Base-by-base conservation (phyloP, 2,113 vertebrate species). In the Myotis lucifugus region DNA sequence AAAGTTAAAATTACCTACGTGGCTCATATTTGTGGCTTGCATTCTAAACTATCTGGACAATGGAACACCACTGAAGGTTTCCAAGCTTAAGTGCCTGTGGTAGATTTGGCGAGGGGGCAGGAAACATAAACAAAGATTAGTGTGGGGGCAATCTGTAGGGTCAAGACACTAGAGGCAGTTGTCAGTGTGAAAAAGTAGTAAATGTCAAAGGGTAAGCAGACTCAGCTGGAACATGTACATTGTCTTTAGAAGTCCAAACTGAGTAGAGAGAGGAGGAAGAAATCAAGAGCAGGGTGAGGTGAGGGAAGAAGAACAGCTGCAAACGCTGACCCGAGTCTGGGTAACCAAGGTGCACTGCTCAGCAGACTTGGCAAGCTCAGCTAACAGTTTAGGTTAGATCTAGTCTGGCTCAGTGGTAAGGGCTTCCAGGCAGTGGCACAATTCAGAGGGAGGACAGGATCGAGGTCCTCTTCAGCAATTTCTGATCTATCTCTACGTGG, bases 121-220 rank as follows among this genome's bases (percentile, higher is more conserved):
- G n/a, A 87, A 87, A 95, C 40, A 87, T 4, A 84, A 90, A 84
- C 34, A 34, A 87, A 95, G 61, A 88, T 84, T 21, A n/a, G 85
- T 1, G 23, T 21, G 67, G 96, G 84, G 93, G 69, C 52, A 61
- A 88, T 27, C 52, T 10, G 81, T 8, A 94, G 56, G 76, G 34
- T 56, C 15, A 42, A 95, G 90, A 93, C 73, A 82, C 90, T 84
- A 50, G 48, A 95, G 69, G 91, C 72, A 87, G 74, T 9, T 89
- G 93, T 95, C 90, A 90, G 69, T 85, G 92, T 94, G 94, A 96
- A 94, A 92, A 93, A 78, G 64, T 91, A 13, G 89, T 79, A 93
- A 96, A 96, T 94, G 95, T 94, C 94, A 88, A 93, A 95, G 95
- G 76, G 67, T 52, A 88, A 95, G 61, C 76, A 56, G 90, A 61